Evolutionary conservation across 92 coral and sea anemone species (phyloP), one percentile per base, ranked within the genome.

Genomic region (Zoanthus gigantus): DNA sequence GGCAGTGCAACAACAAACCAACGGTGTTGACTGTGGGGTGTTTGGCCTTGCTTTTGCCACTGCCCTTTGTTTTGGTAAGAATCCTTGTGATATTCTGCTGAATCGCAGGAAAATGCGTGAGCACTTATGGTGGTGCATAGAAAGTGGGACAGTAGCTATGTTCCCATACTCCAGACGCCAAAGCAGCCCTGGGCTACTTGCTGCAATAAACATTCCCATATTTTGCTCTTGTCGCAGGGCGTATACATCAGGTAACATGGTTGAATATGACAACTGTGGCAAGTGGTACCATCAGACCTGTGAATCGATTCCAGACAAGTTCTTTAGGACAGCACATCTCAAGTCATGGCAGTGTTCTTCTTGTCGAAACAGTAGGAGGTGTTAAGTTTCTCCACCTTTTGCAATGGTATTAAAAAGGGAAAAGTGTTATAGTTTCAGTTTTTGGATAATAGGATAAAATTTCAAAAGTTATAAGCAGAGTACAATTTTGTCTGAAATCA

Each of bases 1-100:
- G 53, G 79, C 90, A 48, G 86, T 79, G 30, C 71, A 78, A 53
- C 90, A 75, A 44, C 86, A 78, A 44, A 87, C 86, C 65, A 78
- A 87, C 14, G 45, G 73, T 69, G 90, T 87, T 28, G 86, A 87
- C 50, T 87, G 90, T 77, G 67, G 67, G 3, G 67, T 77, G 23
- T 77, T 9, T 77, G 82, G 50, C 23, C 82, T 77, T 13, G 82
- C 82, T 32, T 52, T 77, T 56, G 82, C 68, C 82, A 77, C 82
- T 29, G 82, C 82, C 28, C 67, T 77, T 50, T 76, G 80, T 34
- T 77, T 53, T 77, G 68, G 68, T 2, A 77, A 77, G 53, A 57
- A 77, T 77, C 82, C 82, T 3, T 53, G 82, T 56, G 82, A 54
- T 29, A 56, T 77, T 15, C 34, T 54, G 68, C 34, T 77, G 15